Evolutionary conservation across 37 sponge, comb jelly and placozoan genomes (phyloP).

Genomic region (Diacarnus erythraeanus): DNA sequence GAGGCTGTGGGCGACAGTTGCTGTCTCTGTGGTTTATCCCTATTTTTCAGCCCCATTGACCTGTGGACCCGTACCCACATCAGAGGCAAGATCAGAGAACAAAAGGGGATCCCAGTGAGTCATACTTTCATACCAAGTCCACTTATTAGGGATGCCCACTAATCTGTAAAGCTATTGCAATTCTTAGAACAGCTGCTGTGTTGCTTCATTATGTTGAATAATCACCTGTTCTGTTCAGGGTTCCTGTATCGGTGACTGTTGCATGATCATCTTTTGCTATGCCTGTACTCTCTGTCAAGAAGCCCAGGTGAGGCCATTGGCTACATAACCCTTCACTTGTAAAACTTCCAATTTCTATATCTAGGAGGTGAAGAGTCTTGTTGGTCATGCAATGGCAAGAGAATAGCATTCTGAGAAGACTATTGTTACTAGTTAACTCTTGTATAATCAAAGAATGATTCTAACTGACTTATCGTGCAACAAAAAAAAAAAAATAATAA

Average conservation of each 20-base stretch:
- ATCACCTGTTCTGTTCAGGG: neutral
- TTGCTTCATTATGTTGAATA: neutral
- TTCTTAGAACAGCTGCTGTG: neutral
- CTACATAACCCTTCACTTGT: neutral
- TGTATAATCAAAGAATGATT: no score
- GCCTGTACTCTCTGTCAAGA: neutral
- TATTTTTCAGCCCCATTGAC: neutral
- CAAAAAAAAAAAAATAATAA: no score
- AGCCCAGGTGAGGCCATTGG: neutral
- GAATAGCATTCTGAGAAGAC: slow-evolving; percentile 1
- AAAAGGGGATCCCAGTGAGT: slow-evolving; percentile 25
- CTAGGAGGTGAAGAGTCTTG: slow-evolving; percentile 17
- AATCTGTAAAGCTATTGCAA: neutral
- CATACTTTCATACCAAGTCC: neutral
- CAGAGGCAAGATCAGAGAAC: slow-evolving; percentile 24
- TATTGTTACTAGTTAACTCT: no score
- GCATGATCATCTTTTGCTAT: neutral
- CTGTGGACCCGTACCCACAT: slow-evolving; percentile 6
- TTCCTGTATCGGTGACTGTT: slow-evolving; percentile 3
- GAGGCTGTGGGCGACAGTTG: slow-evolving; percentile 70
- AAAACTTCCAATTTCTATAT: no score
- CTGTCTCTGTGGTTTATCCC: slow-evolving; percentile 41
- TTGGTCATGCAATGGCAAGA: slow-evolving; percentile 26
- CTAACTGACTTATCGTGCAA: no score
- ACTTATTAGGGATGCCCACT: neutral